Conservation (phyloP, 2,113 vertebrate genomes). For the Tachuris rubrigastra region DNA sequence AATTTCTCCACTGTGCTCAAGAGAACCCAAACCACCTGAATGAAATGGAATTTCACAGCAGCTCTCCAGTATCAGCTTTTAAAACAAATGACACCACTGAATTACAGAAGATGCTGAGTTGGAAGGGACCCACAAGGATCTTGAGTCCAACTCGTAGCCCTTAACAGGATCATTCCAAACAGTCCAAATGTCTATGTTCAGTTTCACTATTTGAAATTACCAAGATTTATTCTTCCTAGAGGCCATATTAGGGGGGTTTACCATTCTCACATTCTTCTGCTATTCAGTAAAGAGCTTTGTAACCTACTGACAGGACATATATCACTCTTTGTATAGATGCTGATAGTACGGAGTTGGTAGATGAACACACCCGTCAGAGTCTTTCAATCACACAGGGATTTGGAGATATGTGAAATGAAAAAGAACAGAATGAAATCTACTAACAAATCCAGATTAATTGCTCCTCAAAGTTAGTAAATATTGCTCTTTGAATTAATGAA, state of each 20-base stretch:
- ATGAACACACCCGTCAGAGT: not conserved
- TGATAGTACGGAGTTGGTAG: not conserved
- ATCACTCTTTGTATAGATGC: not conserved
- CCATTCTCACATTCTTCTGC: constrained; percentile 12
- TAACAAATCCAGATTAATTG: not conserved
- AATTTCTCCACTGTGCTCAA: not conserved
- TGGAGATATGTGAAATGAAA: not conserved
- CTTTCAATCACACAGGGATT: not conserved
- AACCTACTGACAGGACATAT: not conserved
- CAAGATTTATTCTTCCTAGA: not conserved
- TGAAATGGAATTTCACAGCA: not conserved
- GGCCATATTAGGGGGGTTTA: constrained; percentile 14
- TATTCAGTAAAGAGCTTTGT: not conserved
- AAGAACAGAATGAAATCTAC: not conserved
- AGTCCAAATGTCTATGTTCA: not conserved
- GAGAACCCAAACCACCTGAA: not conserved
- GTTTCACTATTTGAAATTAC: not conserved
- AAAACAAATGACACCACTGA: not conserved
- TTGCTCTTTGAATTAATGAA: not conserved
- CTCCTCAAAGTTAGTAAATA: not conserved
- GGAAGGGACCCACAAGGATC: not conserved
- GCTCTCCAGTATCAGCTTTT: not conserved
- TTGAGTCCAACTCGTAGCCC: not conserved
- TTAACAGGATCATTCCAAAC: not conserved
- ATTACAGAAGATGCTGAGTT: not conserved